Base-by-base conservation (phyloP, 1,140 invertebrate species). In the Armadillidium nasatum region DNA sequence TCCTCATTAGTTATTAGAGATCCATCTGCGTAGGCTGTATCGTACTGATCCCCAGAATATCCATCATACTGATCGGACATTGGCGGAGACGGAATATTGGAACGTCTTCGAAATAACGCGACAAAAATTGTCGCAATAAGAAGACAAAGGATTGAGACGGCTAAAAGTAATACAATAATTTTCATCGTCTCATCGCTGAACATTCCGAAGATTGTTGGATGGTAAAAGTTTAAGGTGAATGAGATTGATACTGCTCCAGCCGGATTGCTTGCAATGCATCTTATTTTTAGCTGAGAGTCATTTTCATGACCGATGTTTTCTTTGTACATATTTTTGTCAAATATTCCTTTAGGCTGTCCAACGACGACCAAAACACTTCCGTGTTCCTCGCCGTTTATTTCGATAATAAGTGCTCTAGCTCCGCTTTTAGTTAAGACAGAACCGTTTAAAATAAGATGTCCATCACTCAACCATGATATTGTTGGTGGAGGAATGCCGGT, bases 391-490 rank as follows among this genome's bases (percentile, higher is more conserved):
- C 60, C 72, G 66, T 76, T 73, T 7, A 73, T 75, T 68, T 80
- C 73, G 23, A 78, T 54, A 15, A 80, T 78, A 69, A 60, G 78
- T 13, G 72, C 54, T 77, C 88, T 87, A 0, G 92, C 91, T 85
- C 95, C 94, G 78, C 77, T 46, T 21, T 67, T 60, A 74, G 88
- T 87, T 54, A 81, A 74, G 23, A 79, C 13, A 13, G 91, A 91
- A 79, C 93, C 91, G 83, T 96, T 96, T 45, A 88, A 85, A 76
- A 96, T 87, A 19, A 91, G 85, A n/a, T 91, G 87, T 0, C 93
- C 93, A 81, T 93, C 92, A 89, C 91, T 93, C 81, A 92, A 91
- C 94, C 94, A 96, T 78, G 90, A 91, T 69, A 96, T 89, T 66
- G 86, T 88, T 0, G 94, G 91, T 10, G 90, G 87, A 0, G 94